phyloP scores from a whole-genome alignment of 2,113 vertebrate genomes.

The Notarius lentiginosus region DNA sequence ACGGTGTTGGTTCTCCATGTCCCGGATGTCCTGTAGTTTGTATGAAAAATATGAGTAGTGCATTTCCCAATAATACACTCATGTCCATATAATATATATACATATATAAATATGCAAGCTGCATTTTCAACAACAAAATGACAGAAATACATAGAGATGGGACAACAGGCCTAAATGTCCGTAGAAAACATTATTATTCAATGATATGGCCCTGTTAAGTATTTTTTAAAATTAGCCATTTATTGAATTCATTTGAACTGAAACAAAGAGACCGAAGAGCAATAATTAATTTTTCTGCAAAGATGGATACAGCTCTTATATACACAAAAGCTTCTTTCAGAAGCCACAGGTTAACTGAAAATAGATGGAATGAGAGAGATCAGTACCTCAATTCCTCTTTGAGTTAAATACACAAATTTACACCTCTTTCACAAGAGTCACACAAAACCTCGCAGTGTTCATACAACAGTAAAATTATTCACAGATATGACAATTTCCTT shows the following conservation, averaged over 20 bases:
- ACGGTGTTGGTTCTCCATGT: no score
- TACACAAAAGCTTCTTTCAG: constrained; percentile 41
- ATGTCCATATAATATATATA: no score
- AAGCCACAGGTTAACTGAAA: constrained; percentile 43
- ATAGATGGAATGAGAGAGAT: constrained; percentile 45
- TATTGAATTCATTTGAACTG: constrained; percentile 43
- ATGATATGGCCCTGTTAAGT: not conserved
- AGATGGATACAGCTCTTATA: constrained; percentile 47
- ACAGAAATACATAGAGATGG: not conserved
- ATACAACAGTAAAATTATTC: constrained; percentile 33
- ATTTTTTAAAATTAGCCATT: constrained; percentile 37
- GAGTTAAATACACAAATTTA: constrained; percentile 41
- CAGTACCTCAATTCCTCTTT: constrained; percentile 42
- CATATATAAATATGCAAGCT: constrained; percentile 4
- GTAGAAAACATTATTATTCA: not conserved
- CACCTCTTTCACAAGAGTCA: constrained; percentile 42
- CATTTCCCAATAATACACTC: no score
- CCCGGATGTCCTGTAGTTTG: no score
- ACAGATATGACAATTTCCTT: constrained; percentile 17
- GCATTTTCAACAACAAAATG: constrained; percentile 21
- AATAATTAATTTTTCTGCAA: constrained; percentile 44
- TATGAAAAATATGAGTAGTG: no score
- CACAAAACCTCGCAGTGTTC: constrained; percentile 5
- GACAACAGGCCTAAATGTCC: not conserved
- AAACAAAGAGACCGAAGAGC: constrained; percentile 42